Base-by-base conservation (phyloP, 1,140 invertebrate genomes). In the Sinella curviseta region DNA sequence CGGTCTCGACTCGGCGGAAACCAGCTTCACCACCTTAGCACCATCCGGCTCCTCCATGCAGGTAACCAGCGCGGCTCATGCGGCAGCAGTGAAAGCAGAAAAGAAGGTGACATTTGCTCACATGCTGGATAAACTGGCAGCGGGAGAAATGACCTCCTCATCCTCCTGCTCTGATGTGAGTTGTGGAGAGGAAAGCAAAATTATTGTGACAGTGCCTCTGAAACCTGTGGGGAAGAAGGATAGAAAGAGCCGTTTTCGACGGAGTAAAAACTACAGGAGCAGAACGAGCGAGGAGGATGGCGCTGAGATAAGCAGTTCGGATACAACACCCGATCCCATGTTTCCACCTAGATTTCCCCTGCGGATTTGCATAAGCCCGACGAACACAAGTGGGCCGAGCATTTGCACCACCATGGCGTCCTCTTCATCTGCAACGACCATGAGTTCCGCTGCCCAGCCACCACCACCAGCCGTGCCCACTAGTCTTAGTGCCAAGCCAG, bases 71-170 rank as follows among this genome's bases (percentile, higher is more conserved):
- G 26, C 54, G 34, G 60, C 78, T 34, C 30, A 28, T 36, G 57
- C 87, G 73, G 87, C 87, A 77, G 90, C 91, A 85, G 89, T 89
- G 35, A 92, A 92, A 84, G 85, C 92, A 74, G 92, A 92, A 83
- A 93, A 92, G 86, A 92, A 93, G 86, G 92, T 93, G 0, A 93
- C 92, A 0, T 93, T 93, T 85, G 92, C 92, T 8, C 88, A 92
- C 80, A 85, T 93, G 34, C 86, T 93, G 30, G 92, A 91, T 83
- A 92, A 91, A 87, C 91, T 93, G 31, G 81, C 84, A 1, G 92
- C 91, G 26, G 91, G 91, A 26, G 92, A 92, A 88, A 92, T 92
- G 90, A 82, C 82, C 28, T 91, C 90, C 0, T 83, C 82, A 3
- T 83, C 82, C 4, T 82, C 81, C 2, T 82, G 82, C 74, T 84